Base-by-base conservation (phyloP, 2,113 vertebrate genomes). In the Porphyrio hochstetteri region DNA sequence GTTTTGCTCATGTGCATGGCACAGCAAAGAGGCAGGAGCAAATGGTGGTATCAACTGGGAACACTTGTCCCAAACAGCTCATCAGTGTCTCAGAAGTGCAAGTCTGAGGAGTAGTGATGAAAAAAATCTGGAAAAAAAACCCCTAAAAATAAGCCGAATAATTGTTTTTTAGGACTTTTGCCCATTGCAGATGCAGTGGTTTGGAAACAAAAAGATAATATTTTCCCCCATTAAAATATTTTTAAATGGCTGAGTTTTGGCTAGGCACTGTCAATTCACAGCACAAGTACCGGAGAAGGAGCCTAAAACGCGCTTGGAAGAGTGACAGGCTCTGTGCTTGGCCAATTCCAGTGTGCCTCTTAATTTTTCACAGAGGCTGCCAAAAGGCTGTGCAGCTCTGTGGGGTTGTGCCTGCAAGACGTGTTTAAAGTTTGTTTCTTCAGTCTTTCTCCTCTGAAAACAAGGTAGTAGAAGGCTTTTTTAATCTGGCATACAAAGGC, bases 181-280 rank as follows among this genome's bases (percentile, higher is more conserved):
- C 50, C 80, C 61, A 46, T 64, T 82, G 35, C 53, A 75, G 40
- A 90, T 82, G 36, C 13, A 60, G 60, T 65, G 53, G 38, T 84
- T 92, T 93, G 86, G 79, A 88, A 92, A 88, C 35, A 60, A 85
- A 96, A 88, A 59, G 0, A 77, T 82, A 94, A 80, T 92, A 83
- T 96, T 93, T 94, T 93, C 68, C 80, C 48, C 33, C 42, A 71
- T 88, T 86, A 91, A 95, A 90, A 71, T 64, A 92, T 71, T 82
- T 93, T 90, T 64, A 91, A 87, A 83, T 81, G 71, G 9, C 29
- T 83, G 68, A 88, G 64, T 86, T 95, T 94, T 94, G 88, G 85
- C 92, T 75, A 53, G 64, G 60, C 5, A 5, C 78, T 87, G 46
- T 72, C 44, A 81, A 5, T 90, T 96, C 82, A 95, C 60, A 63